Base-by-base conservation (phyloP, 2,113 vertebrate species). In the Sceloporus tristichus region DNA sequence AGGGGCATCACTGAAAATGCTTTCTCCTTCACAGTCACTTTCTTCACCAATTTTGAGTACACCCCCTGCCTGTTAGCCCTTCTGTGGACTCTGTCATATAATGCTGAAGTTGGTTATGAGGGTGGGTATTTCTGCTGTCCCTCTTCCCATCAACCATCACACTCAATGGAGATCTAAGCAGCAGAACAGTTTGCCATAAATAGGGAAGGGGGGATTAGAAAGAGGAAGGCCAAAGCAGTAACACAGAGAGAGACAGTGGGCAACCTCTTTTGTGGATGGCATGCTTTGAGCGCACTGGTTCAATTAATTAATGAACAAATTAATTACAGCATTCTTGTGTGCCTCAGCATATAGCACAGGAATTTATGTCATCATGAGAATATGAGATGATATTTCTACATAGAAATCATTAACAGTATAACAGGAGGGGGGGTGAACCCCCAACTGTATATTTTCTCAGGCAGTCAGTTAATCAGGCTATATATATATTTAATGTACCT, bases 401-500 rank as follows among this genome's bases (percentile, higher is more conserved):
- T 42, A 21, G 29, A 76, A 82, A 68, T 76, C 8, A 76, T 29
- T 62, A 66, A 75, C 18, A 42, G 40, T 78, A 66, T 68, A 62
- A 62, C 59, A 14, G 18, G 59, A 62, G 38, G 62, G 40, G 34
- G 59, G 38, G 34, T 34, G 59, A 16, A 29, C 73, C 53, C 29
- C 19, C 40, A 53, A 90, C 86, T 85, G 84, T 53, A 85, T n/a
- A 85, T 74, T 59, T 89, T 79, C n/a, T 40, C 53, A 74, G 87
- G 84, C 68, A 91, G 87, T 94, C 90, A 92, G 91, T 95, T 94
- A 87, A 94, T 90, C 86, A 84, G 42, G n/a, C 40, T 75, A 54
- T 77, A 23, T 62, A 62, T 56, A 54, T 79, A 48, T 85, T 79
- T 79, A 48, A 89, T 48, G 56, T 77, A n/a, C 87, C 38, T 73